Evolutionary conservation across 2,797 vertebrate species (phyloP).

Genomic region (Dicrostonyx torquatus): DNA sequence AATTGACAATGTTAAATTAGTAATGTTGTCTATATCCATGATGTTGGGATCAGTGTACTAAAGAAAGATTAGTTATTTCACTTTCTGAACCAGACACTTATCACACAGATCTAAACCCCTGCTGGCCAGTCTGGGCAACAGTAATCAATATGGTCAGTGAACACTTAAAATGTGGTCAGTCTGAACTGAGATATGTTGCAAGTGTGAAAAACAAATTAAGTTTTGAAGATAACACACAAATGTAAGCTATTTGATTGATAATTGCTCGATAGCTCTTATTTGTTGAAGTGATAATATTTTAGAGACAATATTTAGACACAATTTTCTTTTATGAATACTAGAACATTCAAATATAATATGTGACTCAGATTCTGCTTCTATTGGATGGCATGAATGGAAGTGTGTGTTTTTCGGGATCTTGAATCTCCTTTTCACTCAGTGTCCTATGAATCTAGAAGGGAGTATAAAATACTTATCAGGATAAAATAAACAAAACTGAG

Average conservation of each 20-base stretch:
- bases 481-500: neutral
- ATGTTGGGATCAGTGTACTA: neutral
- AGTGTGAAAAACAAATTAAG: neutral
- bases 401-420: neutral
- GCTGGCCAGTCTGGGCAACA: neutral
- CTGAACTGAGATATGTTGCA: neutral
- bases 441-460: neutral
- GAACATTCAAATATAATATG: neutral
- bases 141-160: neutral
- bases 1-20: neutral
- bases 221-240: neutral
- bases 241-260: neutral
- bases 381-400: neutral
- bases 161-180: neutral
- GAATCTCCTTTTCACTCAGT: neutral
- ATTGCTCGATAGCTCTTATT: neutral
- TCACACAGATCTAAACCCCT: neutral
- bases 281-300: conserved; percentile 27
- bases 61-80: neutral
- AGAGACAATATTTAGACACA: neutral
- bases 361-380: neutral
- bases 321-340: neutral
- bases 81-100: neutral
- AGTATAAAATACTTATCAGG: neutral
- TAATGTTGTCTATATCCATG: neutral